Evolutionary conservation across 2,113 vertebrate genomes (phyloP).

Genomic region (Halcyon malimbica): DNA sequence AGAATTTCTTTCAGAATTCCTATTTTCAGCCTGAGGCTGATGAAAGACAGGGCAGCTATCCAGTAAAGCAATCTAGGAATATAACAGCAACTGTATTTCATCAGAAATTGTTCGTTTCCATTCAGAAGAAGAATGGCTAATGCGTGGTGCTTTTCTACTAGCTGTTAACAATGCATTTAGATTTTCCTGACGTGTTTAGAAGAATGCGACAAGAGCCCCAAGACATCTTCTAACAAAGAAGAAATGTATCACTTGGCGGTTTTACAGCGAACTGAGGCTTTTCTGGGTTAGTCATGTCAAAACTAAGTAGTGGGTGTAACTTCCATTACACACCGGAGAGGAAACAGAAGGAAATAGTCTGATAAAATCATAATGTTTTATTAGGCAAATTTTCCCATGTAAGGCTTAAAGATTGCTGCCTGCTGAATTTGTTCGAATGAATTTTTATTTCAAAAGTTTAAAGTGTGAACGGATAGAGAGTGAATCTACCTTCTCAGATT

Average conservation of each 20-base stretch:
- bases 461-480: background rate
- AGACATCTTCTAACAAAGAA: slow-evolving; percentile 40
- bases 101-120: slow-evolving; percentile 35
- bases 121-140: slow-evolving; percentile 33
- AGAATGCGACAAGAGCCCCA: slow-evolving; percentile 14
- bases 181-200: slow-evolving; percentile 29
- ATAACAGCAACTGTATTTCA: slow-evolving; percentile 29
- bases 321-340: slow-evolving; percentile 35
- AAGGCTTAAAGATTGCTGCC: slow-evolving; percentile 19
- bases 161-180: slow-evolving; percentile 33
- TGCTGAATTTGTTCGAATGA: background rate
- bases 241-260: background rate
- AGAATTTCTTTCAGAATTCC: background rate
- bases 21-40: background rate
- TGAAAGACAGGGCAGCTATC: background rate
- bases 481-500: slow-evolving; percentile 32
- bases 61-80: slow-evolving; percentile 16
- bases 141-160: background rate
- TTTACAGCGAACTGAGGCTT: background rate
- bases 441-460: background rate
- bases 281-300: slow-evolving; percentile 55
- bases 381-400: slow-evolving; percentile 23
- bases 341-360: slow-evolving; percentile 50
- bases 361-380: slow-evolving; percentile 30
- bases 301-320: slow-evolving; percentile 25